phyloP scores from a whole-genome alignment of 2,797 vertebrate genomes.

The Crypturellus tataupa region DNA sequence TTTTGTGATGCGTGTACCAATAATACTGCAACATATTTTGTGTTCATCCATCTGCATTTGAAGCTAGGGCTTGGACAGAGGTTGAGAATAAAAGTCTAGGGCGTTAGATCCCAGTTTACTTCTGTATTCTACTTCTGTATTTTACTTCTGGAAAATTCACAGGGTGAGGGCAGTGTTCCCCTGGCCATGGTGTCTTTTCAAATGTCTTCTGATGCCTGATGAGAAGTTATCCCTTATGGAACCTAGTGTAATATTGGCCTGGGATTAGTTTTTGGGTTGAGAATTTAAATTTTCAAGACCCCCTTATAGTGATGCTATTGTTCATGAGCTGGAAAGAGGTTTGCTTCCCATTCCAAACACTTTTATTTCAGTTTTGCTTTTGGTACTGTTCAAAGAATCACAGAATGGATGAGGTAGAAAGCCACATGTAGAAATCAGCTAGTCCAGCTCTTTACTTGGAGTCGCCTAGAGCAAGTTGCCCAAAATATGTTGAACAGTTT shows the following conservation, averaged over 20 bases:
- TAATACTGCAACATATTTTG: not conserved
- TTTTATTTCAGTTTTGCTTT: no score
- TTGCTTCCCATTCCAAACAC: no score
- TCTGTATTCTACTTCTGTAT: not conserved
- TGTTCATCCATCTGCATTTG: not conserved
- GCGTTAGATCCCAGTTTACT: not conserved
- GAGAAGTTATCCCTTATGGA: not conserved
- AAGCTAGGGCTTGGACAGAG: not conserved
- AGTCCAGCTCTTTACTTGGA: no score
- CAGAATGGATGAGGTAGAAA: no score
- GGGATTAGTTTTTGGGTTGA: no score
- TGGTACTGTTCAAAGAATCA: no score
- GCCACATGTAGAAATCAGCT: no score
- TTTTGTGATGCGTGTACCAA: not conserved
- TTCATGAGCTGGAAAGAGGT: no score
- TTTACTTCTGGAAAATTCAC: not conserved
- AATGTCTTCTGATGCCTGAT: not conserved
- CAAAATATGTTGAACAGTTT: no score
- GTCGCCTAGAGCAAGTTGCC: no score
- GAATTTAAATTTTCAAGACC: no score
- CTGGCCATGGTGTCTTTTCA: rapidly evolving
- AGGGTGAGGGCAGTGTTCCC: not conserved
- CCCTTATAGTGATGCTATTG: no score
- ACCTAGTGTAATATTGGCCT: not conserved
- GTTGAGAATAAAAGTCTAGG: not conserved